These are phyloP conservation scores for Cylas formicarius DNA, from an alignment of 1,140 invertebrate genomes.

Conservation along the genomic window DNA sequence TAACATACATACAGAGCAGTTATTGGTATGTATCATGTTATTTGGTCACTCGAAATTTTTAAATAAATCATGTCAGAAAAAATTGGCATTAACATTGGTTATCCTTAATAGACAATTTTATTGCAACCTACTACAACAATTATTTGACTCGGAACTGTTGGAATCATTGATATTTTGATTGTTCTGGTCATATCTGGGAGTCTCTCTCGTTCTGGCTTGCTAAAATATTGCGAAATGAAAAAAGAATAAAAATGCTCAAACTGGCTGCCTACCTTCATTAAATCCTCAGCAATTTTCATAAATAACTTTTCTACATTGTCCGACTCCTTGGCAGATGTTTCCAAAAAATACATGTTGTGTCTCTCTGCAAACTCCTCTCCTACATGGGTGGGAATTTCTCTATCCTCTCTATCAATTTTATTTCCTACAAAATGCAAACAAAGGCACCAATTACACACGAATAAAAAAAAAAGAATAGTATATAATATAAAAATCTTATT, in stretches of 20 bases:
- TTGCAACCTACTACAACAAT: conserved; percentile 51
- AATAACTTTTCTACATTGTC: conserved; percentile 96
- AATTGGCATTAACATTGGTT: background rate
- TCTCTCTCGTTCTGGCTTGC: conserved; percentile 71
- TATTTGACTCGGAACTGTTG: conserved; percentile 56
- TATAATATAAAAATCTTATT: too few species aligned
- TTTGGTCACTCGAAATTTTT: too few species aligned
- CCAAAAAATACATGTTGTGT: conserved; percentile 95
- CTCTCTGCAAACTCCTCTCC: conserved; percentile 93
- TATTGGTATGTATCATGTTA: too few species aligned
- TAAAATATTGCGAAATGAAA: conserved; percentile 35
- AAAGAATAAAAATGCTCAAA: background rate
- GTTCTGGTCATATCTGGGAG: conserved; percentile 65
- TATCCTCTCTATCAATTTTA: conserved; percentile 91
- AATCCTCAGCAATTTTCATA: conserved; percentile 88
- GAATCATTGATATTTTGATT: conserved; percentile 64
- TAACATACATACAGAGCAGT: too few species aligned
- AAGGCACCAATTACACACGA: background rate
- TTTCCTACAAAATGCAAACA: conserved; percentile 65
- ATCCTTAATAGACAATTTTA: conserved; percentile 6
- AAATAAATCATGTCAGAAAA: too few species aligned
- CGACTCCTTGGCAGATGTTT: conserved; percentile 96
- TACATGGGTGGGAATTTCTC: conserved; percentile 88
- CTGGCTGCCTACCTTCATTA: conserved; percentile 77
- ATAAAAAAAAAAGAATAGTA: background rate